Evolutionary conservation across 2,888 invertebrate species (phyloP).

Genomic region (Odontomyia ornata): DNA sequence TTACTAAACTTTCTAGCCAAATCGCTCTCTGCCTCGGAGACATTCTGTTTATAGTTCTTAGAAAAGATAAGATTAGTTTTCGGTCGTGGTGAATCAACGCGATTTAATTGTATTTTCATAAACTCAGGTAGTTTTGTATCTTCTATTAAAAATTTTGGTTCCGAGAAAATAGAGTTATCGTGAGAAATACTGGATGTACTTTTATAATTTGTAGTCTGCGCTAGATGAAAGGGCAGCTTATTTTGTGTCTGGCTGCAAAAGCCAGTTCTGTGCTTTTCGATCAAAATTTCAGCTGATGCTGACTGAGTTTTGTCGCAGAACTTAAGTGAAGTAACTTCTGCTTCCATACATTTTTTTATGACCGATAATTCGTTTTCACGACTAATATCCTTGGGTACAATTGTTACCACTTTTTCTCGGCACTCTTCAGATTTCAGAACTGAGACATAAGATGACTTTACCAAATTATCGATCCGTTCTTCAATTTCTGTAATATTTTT

Average conservation of each 20-base stretch:
- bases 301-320: constrained; percentile 1
- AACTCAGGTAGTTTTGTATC: constrained; percentile 72
- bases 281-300: constrained; percentile 24
- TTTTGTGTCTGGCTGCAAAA: too few relatives aligned
- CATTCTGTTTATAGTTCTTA: constrained; percentile 64
- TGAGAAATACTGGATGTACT: not conserved
- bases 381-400: constrained; percentile 17
- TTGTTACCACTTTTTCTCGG: not conserved
- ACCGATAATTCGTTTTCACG: not conserved
- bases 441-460: constrained; percentile 61
- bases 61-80: constrained; percentile 73
- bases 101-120: constrained; percentile 75
- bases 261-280: too few relatives aligned
- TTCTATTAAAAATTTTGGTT: constrained; percentile 29
- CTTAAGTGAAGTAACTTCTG: not conserved
- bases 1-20: constrained; percentile 62
- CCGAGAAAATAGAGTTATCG: constrained; percentile 43
- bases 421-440: constrained; percentile 54
- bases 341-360: not conserved
- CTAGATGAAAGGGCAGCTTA: too few relatives aligned
- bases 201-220: constrained; percentile 12
- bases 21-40: constrained; percentile 57
- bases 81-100: constrained; percentile 71
- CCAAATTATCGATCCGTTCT: constrained; percentile 60
- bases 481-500: constrained; percentile 60